A percentile compares a stretch with the other conserved stretches of the same genome.
phyloP scores from a whole-genome alignment of 2,888 invertebrate species.

The Archaeoteleia sp. region DNA sequence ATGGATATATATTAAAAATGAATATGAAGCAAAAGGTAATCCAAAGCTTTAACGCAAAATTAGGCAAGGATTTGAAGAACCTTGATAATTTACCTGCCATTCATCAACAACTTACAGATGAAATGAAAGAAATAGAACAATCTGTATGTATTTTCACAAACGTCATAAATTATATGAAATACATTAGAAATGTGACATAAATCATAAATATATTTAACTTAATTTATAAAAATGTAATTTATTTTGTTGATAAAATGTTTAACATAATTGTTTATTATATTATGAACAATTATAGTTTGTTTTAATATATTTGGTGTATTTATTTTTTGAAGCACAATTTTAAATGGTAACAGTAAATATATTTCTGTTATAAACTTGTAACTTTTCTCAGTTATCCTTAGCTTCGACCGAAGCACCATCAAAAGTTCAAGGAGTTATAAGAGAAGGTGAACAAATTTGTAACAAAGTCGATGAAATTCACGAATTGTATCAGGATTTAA shows the following conservation, averaged over 20 bases:
- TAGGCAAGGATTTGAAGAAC: conserved; percentile 77
- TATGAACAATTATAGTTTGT: no score
- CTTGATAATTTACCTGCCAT: conserved; percentile 77
- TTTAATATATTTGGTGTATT: conserved; percentile 12
- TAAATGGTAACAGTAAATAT: neutral
- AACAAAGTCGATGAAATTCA: conserved; percentile 75
- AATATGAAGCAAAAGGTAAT: conserved; percentile 74
- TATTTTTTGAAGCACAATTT: conserved; percentile 10
- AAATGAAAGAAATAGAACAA: conserved; percentile 74
- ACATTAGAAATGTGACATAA: no score
- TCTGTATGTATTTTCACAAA: no score
- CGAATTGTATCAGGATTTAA: conserved; percentile 68
- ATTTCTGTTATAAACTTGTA: conserved; percentile 1
- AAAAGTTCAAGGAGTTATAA: conserved; percentile 80
- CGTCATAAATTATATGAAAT: no score
- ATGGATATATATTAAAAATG: no score
- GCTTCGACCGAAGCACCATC: conserved; percentile 80
- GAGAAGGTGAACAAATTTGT: conserved; percentile 78
- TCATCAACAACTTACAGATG: conserved; percentile 71
- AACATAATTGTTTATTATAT: no score
- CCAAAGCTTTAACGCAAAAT: conserved; percentile 76
- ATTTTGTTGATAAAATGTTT: no score
- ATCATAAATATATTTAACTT: no score
- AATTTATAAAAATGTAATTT: no score
- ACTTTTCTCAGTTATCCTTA: conserved; percentile 78